Evolutionary conservation across 2,113 vertebrate genomes (phyloP).

Genomic region (Lepidothrix coronata): DNA sequence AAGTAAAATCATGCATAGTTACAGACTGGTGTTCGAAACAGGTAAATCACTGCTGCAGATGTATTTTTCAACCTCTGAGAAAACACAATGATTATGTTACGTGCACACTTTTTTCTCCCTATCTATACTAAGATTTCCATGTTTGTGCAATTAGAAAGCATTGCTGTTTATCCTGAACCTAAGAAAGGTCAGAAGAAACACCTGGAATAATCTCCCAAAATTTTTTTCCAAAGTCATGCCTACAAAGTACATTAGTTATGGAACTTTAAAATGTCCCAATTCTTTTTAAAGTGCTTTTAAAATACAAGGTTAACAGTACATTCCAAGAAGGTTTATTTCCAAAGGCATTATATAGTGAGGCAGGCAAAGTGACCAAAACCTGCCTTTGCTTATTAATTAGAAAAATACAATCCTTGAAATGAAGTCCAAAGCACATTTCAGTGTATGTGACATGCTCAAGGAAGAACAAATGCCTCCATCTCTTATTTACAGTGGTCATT

Average conservation of each 20-base stretch:
- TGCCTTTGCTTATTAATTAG: not conserved
- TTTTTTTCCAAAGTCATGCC: not conserved
- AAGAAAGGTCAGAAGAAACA: not conserved
- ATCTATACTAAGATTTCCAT: not conserved
- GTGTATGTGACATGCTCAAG: not conserved
- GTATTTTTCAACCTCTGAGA: not conserved
- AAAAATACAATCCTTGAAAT: too few relatives aligned
- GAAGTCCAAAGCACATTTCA: too few relatives aligned
- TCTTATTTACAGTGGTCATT: slow-evolving; percentile 34
- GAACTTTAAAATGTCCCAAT: not conserved
- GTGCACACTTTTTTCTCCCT: not conserved
- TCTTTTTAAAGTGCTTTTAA: not conserved
- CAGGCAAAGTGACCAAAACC: not conserved
- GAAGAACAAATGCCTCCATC: not conserved
- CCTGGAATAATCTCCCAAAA: not conserved
- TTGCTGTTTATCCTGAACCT: not conserved
- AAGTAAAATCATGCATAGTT: not conserved
- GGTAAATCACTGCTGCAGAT: not conserved
- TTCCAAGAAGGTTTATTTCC: not conserved
- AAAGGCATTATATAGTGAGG: not conserved
- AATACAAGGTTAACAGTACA: not conserved
- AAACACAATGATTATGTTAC: not conserved
- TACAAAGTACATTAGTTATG: not conserved
- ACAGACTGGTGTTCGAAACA: not conserved
- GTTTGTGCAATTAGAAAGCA: not conserved